Base-by-base conservation (phyloP, 2,113 vertebrate genomes). In the Embiotoca jacksoni region DNA sequence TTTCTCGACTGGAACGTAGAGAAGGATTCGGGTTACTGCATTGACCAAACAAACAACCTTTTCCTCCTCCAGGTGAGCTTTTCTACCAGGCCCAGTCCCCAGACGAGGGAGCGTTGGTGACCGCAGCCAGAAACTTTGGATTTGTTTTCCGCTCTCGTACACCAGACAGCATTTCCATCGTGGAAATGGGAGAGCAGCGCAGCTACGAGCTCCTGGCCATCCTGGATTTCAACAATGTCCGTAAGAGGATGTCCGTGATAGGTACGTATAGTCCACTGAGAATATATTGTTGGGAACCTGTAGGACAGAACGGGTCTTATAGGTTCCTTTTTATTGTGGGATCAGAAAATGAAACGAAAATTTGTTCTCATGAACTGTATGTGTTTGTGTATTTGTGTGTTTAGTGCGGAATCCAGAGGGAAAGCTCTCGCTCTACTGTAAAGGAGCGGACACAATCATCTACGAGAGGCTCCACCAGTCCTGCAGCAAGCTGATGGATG, bases 201-300 rank as follows among this genome's bases (percentile, higher is more conserved):
- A 91, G 92, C 81, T 99, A 99, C 15, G 85, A 96, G 44, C 94
- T 99, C 23, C 90, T 98, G 62, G 95, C 96, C 68, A 96, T 99
- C 87, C 93, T 99, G 86, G 98, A 99, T 83, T 99, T 99, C 90
- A 97, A 94, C 94, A 98, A 96, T 0, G 95, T 97, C 69, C 96
- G 97, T 89, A 99, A 99, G 83, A 94, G 98, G 88, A 99, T 99
- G 98, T 99, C 98, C 8, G 97, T 99, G 74, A 97, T 99, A 49
- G 97, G 97, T 99, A 78, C 44, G 44, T 11, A 6, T 23, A 23
- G 23, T 23, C 23, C 23, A 23, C 23, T 23, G 23, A 23, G 23
- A 23, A 23, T 23, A 23, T 23, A 23, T 23, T 23, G 23, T 23
- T 23, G 23, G 23, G 23, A 23, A 23, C 23, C 23, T 23, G 23